Percentiles rank a stretch among this genome's conserved stretches.
These are phyloP conservation scores for Pipa parva DNA, from an alignment of 2,113 vertebrate genomes.

Conservation along the genomic window DNA sequence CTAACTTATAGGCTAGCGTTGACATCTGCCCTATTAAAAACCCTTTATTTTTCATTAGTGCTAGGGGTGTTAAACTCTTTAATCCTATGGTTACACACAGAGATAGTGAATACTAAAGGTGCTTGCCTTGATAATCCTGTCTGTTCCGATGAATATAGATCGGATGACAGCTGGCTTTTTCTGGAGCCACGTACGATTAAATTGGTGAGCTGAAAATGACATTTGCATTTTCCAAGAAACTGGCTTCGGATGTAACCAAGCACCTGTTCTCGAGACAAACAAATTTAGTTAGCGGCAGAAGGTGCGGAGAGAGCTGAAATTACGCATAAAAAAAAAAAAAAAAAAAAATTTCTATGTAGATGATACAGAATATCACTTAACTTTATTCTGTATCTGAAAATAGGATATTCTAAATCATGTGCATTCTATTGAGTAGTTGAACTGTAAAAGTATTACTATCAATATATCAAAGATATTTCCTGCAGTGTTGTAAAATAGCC, in stretches of 20 bases:
- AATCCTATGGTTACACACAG: slow-evolving; percentile 21
- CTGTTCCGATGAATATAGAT: slow-evolving; percentile 35
- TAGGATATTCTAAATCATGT: too few relatives aligned
- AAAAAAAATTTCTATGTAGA: too few relatives aligned
- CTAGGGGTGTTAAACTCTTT: slow-evolving; percentile 23
- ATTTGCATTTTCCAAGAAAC: slow-evolving; percentile 58
- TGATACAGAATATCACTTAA: too few relatives aligned
- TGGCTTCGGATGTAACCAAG: slow-evolving; percentile 24
- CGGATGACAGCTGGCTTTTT: slow-evolving; percentile 26
- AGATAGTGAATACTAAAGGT: slow-evolving; percentile 25
- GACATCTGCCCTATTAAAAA: too few relatives aligned
- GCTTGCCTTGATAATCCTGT: slow-evolving; percentile 29
- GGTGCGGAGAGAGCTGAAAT: neutral
- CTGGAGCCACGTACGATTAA: slow-evolving; percentile 7
- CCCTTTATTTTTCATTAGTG: neutral
- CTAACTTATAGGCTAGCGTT: too few relatives aligned
- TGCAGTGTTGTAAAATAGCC: too few relatives aligned
- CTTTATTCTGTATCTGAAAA: neutral
- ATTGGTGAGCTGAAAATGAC: slow-evolving; percentile 48
- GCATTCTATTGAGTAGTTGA: too few relatives aligned
- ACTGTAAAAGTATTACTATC: too few relatives aligned
- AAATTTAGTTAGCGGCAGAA: slow-evolving; percentile 12
- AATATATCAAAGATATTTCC: too few relatives aligned
- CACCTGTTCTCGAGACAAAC: slow-evolving; percentile 33
- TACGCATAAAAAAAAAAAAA: too few relatives aligned